Base-by-base conservation (phyloP, 2,888 invertebrate genomes). In the Cremastinae sp. region DNA sequence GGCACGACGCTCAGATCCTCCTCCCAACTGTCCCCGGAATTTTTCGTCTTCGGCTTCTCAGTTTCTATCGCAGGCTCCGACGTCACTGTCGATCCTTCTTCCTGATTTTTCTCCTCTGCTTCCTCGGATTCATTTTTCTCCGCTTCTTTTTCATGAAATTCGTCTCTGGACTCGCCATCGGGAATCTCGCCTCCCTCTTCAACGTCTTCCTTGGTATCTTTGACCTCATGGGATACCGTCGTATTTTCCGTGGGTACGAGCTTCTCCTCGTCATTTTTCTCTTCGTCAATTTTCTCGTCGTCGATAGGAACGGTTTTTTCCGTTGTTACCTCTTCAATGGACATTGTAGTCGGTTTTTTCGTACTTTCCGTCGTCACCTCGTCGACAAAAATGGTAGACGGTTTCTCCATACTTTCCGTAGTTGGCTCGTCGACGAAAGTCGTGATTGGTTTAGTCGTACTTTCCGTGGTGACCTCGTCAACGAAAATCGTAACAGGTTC, bases 1-100 rank as follows among this genome's bases (percentile, higher is more conserved):
- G 79, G 80, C n/a, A 78, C 72, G 10, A 79, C 80, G n/a, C 75
- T 73, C 36, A 79, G 65, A 56, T 78, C 72, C 8, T 80, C 78
- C 12, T 74, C 76, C n/a, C n/a, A n/a, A n/a, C n/a, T n/a, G n/a
- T n/a, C n/a, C n/a, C n/a, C n/a, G n/a, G n/a, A n/a, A 1, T 68
- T 16, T 2, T 18, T 14, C 68, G 77, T 75, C 20, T 73, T 78
- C 0, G 56, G 66, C 72, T 80, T 28, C 5, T 28, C 28, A 5
- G 5, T 3, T 28, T 28, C 28, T 5, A 28, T 28, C 5, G 28
- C 28, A 5, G 28, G 5, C 5, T 28, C 28, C 28, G 28, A 5
- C 28, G 5, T 3, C 5, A 28, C 5, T 3, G 28, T 28, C 28
- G 28, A 3, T 5, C 2, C 28, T 28, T 28, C 28, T 28, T 28